These are phyloP conservation scores for Microctonus hyperodae DNA, from an alignment of 2,888 invertebrate genomes.

Conservation along the genomic window DNA sequence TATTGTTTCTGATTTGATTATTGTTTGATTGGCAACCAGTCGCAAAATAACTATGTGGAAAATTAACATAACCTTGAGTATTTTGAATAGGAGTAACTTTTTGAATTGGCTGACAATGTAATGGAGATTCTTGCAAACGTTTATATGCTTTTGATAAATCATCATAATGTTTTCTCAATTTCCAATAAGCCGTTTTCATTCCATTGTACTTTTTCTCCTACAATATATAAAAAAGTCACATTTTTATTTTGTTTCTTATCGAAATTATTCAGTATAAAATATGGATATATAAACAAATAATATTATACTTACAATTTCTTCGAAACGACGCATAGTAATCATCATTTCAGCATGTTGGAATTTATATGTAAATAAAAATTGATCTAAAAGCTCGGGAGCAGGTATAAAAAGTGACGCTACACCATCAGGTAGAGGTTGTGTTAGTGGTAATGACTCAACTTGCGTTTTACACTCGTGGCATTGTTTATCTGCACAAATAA, in stretches of 20 bases:
- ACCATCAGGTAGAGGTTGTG: constrained; percentile 34
- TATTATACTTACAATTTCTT: constrained; percentile 33
- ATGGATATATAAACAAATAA: neutral
- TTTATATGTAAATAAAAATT: constrained; percentile 17
- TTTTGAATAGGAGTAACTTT: neutral
- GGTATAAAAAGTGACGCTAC: constrained; percentile 33
- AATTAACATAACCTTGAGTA: neutral
- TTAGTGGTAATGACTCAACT: constrained; percentile 29
- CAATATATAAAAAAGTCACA: neutral
- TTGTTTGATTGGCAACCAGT: neutral
- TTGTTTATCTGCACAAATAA: constrained; percentile 36
- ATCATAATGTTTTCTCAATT: neutral
- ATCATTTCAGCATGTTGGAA: constrained; percentile 35
- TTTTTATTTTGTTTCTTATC: neutral
- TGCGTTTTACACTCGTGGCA: constrained; percentile 36
- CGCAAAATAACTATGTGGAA: neutral
- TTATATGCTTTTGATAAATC: neutral
- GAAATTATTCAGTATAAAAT: neutral
- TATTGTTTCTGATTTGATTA: neutral
- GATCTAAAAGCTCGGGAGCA: constrained; percentile 29
- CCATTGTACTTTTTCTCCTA: constrained; percentile 43
- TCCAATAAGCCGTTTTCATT: constrained; percentile 29
- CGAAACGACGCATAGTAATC: constrained; percentile 35
- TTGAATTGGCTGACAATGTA: neutral
- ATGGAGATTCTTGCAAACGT: neutral